phyloP scores from a whole-genome alignment of 1,140 invertebrate species.

The Gryllus bimaculatus region DNA sequence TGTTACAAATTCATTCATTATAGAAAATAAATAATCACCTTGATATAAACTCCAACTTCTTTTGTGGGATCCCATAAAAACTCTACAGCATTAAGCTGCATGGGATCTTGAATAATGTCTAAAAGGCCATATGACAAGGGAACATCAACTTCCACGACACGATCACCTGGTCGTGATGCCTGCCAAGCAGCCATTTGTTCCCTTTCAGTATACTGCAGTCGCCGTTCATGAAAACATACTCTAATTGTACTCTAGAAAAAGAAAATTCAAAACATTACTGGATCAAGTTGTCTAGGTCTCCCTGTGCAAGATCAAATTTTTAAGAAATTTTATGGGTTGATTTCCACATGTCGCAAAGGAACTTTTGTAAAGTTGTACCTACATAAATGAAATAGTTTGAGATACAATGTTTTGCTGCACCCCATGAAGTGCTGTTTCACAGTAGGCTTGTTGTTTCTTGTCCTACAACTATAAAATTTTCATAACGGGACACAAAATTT shows the following conservation, averaged over 20 bases:
- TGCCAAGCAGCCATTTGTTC: conserved; percentile 90
- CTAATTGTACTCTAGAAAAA: conserved; percentile 71
- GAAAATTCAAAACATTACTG: no score
- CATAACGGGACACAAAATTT: no score
- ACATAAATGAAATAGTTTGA: no score
- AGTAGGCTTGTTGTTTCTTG: no score
- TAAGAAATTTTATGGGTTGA: background rate
- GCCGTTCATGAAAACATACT: conserved; percentile 90
- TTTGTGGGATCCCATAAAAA: conserved; percentile 95
- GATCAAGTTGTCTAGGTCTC: no score
- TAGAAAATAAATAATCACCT: conserved; percentile 44
- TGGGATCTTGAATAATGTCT: conserved; percentile 65
- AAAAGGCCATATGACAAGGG: conserved; percentile 87
- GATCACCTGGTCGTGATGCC: conserved; percentile 72
- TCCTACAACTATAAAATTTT: no score
- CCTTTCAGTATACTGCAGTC: conserved; percentile 90
- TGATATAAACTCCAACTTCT: conserved; percentile 87
- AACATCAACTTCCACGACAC: conserved; percentile 87
- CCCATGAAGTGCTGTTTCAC: no score
- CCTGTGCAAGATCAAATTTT: no score
- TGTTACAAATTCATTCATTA: no score
- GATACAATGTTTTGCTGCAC: no score
- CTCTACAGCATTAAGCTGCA: conserved; percentile 70
- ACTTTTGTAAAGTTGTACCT: no score
- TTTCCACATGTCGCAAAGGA: no score